Percentiles rank a stretch among this genome's conserved stretches.
phyloP scores from a whole-genome alignment of 2,113 vertebrate species.

The Chinchilla lanigera region DNA sequence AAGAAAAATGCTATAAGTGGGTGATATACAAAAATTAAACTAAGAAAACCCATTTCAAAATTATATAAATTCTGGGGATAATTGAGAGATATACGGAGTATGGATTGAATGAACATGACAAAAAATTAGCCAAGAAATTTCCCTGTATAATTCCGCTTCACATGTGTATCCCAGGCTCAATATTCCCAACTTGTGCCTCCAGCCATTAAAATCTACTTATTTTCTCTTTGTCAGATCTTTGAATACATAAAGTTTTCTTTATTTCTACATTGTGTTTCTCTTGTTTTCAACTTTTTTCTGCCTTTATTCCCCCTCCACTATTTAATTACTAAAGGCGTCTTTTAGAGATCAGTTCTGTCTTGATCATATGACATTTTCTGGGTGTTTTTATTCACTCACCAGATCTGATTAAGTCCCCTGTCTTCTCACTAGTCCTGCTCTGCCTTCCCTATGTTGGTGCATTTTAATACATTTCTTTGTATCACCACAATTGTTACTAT shows the following conservation, averaged over 20 bases:
- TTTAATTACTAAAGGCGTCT: not conserved
- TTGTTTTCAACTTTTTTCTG: not conserved
- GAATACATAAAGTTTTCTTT: not conserved
- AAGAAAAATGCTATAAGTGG: not conserved
- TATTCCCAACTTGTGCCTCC: not conserved
- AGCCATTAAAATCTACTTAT: not conserved
- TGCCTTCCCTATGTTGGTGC: not conserved
- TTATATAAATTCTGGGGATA: not conserved
- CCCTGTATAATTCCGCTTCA: not conserved
- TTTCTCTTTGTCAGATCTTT: not conserved
- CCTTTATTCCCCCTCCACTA: not conserved
- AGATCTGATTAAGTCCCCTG: not conserved
- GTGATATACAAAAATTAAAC: not conserved
- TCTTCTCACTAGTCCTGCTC: not conserved
- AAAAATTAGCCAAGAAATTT: not conserved
- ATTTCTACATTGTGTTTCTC: not conserved
- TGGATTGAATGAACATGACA: not conserved
- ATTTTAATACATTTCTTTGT: not conserved
- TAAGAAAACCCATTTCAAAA: not conserved
- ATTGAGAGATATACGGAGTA: not conserved
- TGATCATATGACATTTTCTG: not conserved
- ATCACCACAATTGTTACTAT: not conserved
- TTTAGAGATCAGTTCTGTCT: not conserved
- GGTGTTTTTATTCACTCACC: not conserved
- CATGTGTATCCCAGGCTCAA: not conserved